Evolutionary conservation across 2,113 vertebrate genomes (phyloP).

Genomic region (Odocoileus virginianus): DNA sequence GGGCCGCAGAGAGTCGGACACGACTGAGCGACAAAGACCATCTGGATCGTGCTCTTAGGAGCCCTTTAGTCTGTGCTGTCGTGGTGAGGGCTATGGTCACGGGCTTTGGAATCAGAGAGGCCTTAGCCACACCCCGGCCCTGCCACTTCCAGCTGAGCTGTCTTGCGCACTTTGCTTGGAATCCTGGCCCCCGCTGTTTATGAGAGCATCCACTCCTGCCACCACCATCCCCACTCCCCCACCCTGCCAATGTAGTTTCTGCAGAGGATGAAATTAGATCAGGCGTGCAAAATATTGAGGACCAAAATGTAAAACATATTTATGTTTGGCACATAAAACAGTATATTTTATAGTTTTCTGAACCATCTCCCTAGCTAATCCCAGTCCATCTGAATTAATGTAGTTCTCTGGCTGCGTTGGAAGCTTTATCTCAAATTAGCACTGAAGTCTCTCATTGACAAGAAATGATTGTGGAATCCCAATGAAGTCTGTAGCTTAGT

Average conservation of each 20-base stretch:
- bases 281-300: not conserved
- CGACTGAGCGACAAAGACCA: rapidly evolving
- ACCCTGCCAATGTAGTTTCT: not conserved
- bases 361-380: not conserved
- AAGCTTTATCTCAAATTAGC: not conserved
- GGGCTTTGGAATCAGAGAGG: not conserved
- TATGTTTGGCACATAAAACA: not conserved
- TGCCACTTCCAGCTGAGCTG: not conserved
- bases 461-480: not conserved
- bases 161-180: not conserved
- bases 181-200: not conserved
- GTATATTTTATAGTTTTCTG: not conserved
- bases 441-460: not conserved
- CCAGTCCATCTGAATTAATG: not conserved
- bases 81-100: rapidly evolving
- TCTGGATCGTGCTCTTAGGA: not conserved
- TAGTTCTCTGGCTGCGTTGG: not conserved
- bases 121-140: not conserved
- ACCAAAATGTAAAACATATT: not conserved
- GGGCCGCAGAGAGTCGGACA: not conserved
- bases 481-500: not conserved
- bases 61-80: not conserved
- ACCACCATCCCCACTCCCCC: rapidly evolving
- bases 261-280: not conserved
- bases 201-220: not conserved